Evolutionary conservation across 2,797 vertebrate species (phyloP).

Genomic region (Kryptolebias ocellatus): DNA sequence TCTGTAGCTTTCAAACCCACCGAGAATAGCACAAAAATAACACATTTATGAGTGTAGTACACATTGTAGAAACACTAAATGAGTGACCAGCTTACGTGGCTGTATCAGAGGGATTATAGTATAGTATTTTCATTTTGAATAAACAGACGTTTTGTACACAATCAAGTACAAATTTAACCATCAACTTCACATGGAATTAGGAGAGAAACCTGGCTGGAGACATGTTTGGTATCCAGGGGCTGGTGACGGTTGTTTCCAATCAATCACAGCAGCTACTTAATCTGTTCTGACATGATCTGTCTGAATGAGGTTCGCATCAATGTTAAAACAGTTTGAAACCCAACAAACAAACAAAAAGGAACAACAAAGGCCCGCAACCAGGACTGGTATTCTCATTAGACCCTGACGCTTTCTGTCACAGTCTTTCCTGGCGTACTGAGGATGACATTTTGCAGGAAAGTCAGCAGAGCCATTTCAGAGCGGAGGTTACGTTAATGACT

Average conservation of each 20-base stretch:
- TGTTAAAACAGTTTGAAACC: conserved; percentile 50
- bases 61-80: not conserved
- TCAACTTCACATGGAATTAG: not conserved
- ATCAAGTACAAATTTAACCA: not conserved
- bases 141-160: not conserved
- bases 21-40: conserved; percentile 32
- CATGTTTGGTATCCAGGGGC: conserved; percentile 27
- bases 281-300: conserved; percentile 31
- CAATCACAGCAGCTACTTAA: conserved; percentile 24
- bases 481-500: not conserved
- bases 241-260: conserved; percentile 39
- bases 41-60: not conserved
- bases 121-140: conserved; percentile 21
- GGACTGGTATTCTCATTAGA: conserved; percentile 48
- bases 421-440: conserved; percentile 15
- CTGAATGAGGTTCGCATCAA: conserved; percentile 25
- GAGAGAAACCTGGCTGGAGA: conserved; percentile 17
- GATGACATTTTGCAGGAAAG: conserved; percentile 2
- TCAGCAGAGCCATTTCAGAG: conserved; percentile 4
- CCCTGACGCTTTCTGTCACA: conserved; percentile 18
- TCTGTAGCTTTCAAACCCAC: conserved; percentile 33
- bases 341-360: conserved; percentile 28
- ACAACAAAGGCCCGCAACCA: conserved; percentile 27
- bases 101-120: not conserved
- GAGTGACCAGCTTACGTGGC: not conserved